These are phyloP conservation scores for Caenorhabditis japonica DNA, from an alignment of 2,888 invertebrate genomes.

Conservation along the genomic window DNA sequence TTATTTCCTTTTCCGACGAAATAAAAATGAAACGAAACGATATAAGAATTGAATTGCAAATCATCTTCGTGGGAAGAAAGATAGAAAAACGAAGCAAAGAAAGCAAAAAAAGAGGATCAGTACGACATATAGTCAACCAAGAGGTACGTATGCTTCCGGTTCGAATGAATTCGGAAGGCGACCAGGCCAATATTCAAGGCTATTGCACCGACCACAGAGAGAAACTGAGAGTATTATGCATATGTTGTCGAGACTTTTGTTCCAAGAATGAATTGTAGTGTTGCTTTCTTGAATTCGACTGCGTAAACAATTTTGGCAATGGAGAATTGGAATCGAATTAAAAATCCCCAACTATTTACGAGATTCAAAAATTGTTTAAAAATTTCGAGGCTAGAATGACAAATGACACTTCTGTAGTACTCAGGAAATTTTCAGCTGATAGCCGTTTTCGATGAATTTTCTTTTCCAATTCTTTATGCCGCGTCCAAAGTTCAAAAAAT, in stretches of 20 bases:
- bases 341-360: no score
- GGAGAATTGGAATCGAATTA: no score
- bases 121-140: constrained; percentile 10
- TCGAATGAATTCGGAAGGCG: constrained; percentile 28
- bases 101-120: constrained; percentile 9
- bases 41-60: constrained; percentile 32
- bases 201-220: constrained; percentile 33
- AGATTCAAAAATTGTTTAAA: no score
- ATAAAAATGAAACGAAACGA: neutral
- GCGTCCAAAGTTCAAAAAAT: no score
- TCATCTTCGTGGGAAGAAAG: constrained; percentile 26
- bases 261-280: no score
- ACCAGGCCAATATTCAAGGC: constrained; percentile 28
- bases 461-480: no score
- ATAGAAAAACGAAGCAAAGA: neutral
- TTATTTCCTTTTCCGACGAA: no score
- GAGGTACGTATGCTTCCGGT: constrained; percentile 29
- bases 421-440: no score
- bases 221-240: constrained; percentile 27
- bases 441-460: no score
- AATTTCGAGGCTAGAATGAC: no score
- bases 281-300: no score
- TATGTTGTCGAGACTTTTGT: constrained; percentile 9
- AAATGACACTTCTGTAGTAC: no score
- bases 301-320: constrained; percentile 15